These are phyloP conservation scores for Xiphophorus maculatus DNA, from an alignment of 2,113 vertebrate genomes.

Conservation along the genomic window DNA sequence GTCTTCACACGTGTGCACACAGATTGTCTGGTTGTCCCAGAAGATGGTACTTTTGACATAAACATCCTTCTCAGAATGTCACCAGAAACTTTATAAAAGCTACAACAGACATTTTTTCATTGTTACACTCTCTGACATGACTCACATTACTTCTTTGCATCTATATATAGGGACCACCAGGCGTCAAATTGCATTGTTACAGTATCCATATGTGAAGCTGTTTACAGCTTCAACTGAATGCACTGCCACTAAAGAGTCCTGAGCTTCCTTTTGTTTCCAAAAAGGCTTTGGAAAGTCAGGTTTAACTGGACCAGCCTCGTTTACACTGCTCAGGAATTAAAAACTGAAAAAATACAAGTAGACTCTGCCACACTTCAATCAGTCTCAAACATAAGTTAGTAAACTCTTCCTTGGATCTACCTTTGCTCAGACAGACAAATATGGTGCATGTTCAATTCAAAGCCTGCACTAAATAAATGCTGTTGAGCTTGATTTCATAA, in stretches of 20 bases:
- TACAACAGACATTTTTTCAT: slow-evolving; percentile 23
- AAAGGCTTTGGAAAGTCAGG: slow-evolving; percentile 42
- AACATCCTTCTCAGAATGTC: slow-evolving; percentile 53
- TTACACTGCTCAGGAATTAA: slow-evolving; percentile 65
- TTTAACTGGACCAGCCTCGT: slow-evolving; percentile 38
- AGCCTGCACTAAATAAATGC: slow-evolving; percentile 18
- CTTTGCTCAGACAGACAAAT: slow-evolving; percentile 19
- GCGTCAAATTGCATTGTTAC: slow-evolving; percentile 53
- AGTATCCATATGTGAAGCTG: slow-evolving; percentile 51
- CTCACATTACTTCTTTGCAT: slow-evolving; percentile 36
- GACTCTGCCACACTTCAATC: slow-evolving; percentile 33
- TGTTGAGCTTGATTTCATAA: slow-evolving; percentile 16
- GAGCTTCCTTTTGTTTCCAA: slow-evolving; percentile 39
- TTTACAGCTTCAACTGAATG: slow-evolving; percentile 65
- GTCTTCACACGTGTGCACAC: slow-evolving; percentile 22
- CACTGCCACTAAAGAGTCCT: slow-evolving; percentile 61
- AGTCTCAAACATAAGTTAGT: slow-evolving; percentile 12
- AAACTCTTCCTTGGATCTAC: slow-evolving; percentile 16
- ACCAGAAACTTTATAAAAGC: slow-evolving; percentile 17
- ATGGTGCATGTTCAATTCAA: slow-evolving; percentile 29
- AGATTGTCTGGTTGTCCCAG: slow-evolving; percentile 15
- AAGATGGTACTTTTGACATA: slow-evolving; percentile 52
- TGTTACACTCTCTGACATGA: slow-evolving; percentile 16
- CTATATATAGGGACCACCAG: slow-evolving; percentile 50
- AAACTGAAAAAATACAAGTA: slow-evolving; percentile 26